A percentile compares a stretch with the other conserved stretches of the same genome.
These are phyloP conservation scores for Bufotes viridis DNA, from an alignment of 2,797 vertebrate genomes.

Conservation along the genomic window DNA sequence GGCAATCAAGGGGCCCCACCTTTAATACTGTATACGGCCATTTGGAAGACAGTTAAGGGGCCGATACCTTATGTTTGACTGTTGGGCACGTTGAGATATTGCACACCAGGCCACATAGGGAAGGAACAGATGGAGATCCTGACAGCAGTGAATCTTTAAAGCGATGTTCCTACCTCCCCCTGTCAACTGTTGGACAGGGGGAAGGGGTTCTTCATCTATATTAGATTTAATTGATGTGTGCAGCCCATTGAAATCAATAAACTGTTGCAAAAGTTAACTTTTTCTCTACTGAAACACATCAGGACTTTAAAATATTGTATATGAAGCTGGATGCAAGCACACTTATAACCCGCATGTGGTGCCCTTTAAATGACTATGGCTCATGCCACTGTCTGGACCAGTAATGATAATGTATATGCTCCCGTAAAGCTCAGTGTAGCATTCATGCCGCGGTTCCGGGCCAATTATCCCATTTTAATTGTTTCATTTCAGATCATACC, in stretches of 20 bases:
- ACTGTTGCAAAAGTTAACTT: neutral
- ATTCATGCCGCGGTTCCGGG: neutral
- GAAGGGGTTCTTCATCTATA: no score
- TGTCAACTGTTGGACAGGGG: no score
- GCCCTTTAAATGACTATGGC: neutral
- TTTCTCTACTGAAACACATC: neutral
- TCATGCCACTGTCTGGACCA: neutral
- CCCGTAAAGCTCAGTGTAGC: neutral
- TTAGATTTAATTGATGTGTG: neutral
- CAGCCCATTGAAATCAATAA: neutral
- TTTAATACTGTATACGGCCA: no score
- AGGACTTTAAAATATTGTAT: neutral
- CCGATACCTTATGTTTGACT: no score
- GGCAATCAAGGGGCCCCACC: no score
- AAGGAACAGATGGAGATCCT: no score
- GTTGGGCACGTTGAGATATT: no score
- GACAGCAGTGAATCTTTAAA: no score
- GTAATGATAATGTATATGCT: neutral
- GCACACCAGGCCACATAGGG: no score
- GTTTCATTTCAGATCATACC: conserved; percentile 14
- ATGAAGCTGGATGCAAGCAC: neutral
- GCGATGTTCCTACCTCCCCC: no score
- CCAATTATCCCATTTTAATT: conserved; percentile 12
- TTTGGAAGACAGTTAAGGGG: no score
- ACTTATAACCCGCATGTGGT: neutral